phyloP scores from a whole-genome alignment of 2,888 invertebrate species.

The Barypeithes pellucidus region DNA sequence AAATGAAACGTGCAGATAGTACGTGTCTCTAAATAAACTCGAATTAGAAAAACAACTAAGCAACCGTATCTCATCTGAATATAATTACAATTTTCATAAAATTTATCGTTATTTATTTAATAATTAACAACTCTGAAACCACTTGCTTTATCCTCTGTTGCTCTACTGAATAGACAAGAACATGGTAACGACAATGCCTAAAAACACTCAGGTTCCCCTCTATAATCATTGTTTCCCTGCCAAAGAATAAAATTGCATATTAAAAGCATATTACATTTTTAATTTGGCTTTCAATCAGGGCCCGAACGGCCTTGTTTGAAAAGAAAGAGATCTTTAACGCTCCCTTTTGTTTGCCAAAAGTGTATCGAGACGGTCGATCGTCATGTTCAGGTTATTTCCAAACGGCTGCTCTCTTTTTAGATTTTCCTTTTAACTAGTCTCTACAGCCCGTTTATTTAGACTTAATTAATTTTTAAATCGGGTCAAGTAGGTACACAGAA shows the following conservation, averaged over 20 bases:
- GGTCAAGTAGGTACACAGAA: background rate
- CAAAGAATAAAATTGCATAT: conserved; percentile 40
- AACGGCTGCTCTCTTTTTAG: background rate
- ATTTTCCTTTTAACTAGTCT: background rate
- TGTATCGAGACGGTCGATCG: conserved; percentile 8
- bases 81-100: too few relatives aligned
- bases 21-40: too few relatives aligned
- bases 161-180: too few relatives aligned
- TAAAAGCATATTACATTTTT: conserved; percentile 42
- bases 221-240: conserved; percentile 29
- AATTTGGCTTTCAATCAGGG: conserved; percentile 43
- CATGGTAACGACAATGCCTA: conserved; percentile 3
- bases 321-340: conserved; percentile 32
- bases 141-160: too few relatives aligned
- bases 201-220: conserved; percentile 22
- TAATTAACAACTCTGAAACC: too few relatives aligned
- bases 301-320: conserved; percentile 34
- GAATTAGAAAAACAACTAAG: too few relatives aligned
- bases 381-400: conserved; percentile 10
- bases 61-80: too few relatives aligned
- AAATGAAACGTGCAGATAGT: background rate
- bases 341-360: conserved; percentile 38
- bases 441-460: background rate
- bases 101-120: too few relatives aligned
- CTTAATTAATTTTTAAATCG: background rate